These are phyloP conservation scores for Gymnoscelis rufifasciata DNA, from an alignment of 2,888 invertebrate genomes.

Conservation along the genomic window DNA sequence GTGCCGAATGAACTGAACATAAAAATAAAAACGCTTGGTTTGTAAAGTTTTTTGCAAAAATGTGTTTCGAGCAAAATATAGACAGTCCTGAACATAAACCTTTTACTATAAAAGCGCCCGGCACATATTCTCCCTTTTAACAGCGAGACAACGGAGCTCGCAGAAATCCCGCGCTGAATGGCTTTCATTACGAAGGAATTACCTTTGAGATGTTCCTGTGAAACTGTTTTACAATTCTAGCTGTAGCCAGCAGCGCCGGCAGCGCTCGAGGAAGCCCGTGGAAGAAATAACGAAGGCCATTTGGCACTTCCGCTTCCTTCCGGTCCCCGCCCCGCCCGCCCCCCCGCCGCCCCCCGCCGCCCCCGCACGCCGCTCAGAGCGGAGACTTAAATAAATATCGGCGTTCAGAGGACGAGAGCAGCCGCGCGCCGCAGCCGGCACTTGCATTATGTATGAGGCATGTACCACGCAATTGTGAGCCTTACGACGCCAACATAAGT, in stretches of 20 bases:
- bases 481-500: slow-evolving; percentile 1
- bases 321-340: neutral
- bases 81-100: too few relatives aligned
- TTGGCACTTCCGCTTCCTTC: slow-evolving; percentile 3
- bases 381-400: slow-evolving; percentile 51
- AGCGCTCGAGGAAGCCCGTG: neutral
- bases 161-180: neutral
- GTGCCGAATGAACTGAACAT: too few relatives aligned
- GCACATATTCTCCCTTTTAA: too few relatives aligned
- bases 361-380: slow-evolving; percentile 8
- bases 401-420: slow-evolving; percentile 41
- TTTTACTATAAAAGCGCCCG: too few relatives aligned
- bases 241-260: neutral
- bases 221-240: neutral
- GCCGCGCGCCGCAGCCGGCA: slow-evolving; percentile 38
- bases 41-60: too few relatives aligned
- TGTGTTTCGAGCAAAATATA: too few relatives aligned
- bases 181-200: neutral
- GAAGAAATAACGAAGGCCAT: slow-evolving; percentile 4
- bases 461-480: slow-evolving; percentile 3
- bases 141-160: too few relatives aligned
- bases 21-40: too few relatives aligned
- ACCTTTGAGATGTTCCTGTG: neutral
- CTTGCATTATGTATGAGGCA: slow-evolving; percentile 50
- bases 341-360: neutral